Evolutionary conservation across 2,888 invertebrate species (phyloP), one percentile per base, ranked within the genome.

Genomic region (Xestia ashworthii): DNA sequence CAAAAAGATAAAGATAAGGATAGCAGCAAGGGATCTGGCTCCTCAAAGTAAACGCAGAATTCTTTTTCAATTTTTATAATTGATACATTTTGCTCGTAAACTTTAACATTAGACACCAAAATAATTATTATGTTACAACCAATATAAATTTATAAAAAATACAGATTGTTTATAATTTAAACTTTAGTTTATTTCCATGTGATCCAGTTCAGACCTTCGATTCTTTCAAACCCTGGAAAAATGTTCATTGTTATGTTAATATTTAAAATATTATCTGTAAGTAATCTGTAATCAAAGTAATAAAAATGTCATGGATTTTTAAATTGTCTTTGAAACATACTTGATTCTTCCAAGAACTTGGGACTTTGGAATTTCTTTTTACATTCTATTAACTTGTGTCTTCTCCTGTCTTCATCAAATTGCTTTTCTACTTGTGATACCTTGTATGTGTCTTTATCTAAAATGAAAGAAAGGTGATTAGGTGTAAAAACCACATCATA

Each of bases 141-240:
- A 91, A 89, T 89, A 88, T 91, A 91, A 91, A 92, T 93, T 91
- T 90, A 89, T 90, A 88, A 91, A 93, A 91, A 93, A 91, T 86
- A 91, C 81, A 90, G 80, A 84, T 90, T 89, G 81, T 88, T 90
- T 90, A 86, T 84, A 78, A 88, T 76, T 76, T 74, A 80, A 16
- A 70, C 48, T 81, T 75, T 67, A 81, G 71, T 86, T 92, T 91
- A 93, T 90, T 95, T 94, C 96, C 96, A 96, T 69, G 94, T 89
- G 74, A 96, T 96, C 96, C 96, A 96, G 83, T 96, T 96, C 12
- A 96, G 90, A 55, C 96, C 96, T 90, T 96, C 96, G 85, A 96
- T 96, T 90, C 93, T 94, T 0, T 95, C 95, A 91, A 93, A 96
- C 88, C 89, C 96, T 96, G 94, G 65, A 96, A 95, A 90, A 87